These are phyloP conservation scores for Cosmorhoe ocellata DNA, from an alignment of 2,888 invertebrate species.

Conservation along the genomic window DNA sequence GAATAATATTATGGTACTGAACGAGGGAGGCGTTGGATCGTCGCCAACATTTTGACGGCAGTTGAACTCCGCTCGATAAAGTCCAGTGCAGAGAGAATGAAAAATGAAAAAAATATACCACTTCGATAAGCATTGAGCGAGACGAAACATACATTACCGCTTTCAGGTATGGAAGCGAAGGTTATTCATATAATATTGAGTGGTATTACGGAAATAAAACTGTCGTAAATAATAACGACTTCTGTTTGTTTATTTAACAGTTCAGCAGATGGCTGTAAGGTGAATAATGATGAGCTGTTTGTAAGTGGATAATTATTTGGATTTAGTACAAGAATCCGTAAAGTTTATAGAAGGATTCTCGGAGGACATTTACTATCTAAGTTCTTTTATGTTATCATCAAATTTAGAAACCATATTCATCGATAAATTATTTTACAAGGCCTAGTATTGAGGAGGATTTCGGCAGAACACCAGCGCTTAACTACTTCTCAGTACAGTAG, in stretches of 20 bases:
- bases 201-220: slow-evolving; percentile 16
- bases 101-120: slow-evolving; percentile 36
- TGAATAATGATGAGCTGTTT: slow-evolving; percentile 10
- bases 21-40: slow-evolving; percentile 32
- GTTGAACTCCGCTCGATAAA: slow-evolving; percentile 32
- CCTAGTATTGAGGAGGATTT: too few species aligned
- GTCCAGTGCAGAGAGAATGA: slow-evolving; percentile 26
- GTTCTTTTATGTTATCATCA: too few species aligned
- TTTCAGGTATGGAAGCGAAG: slow-evolving; percentile 24
- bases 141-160: slow-evolving; percentile 25
- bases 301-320: too few species aligned
- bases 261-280: slow-evolving; percentile 6
- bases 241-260: too few species aligned
- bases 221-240: slow-evolving; percentile 13
- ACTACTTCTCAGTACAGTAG: too few species aligned
- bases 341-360: too few species aligned
- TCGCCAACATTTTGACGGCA: slow-evolving; percentile 36
- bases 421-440: too few species aligned
- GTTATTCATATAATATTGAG: slow-evolving; percentile 23
- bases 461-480: too few species aligned
- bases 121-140: slow-evolving; percentile 26
- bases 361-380: too few species aligned
- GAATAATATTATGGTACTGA: slow-evolving; percentile 6
- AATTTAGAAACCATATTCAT: too few species aligned
- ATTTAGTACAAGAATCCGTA: too few species aligned